phyloP scores from a whole-genome alignment of 2,797 vertebrate genomes.

The Pelobates cultripes region DNA sequence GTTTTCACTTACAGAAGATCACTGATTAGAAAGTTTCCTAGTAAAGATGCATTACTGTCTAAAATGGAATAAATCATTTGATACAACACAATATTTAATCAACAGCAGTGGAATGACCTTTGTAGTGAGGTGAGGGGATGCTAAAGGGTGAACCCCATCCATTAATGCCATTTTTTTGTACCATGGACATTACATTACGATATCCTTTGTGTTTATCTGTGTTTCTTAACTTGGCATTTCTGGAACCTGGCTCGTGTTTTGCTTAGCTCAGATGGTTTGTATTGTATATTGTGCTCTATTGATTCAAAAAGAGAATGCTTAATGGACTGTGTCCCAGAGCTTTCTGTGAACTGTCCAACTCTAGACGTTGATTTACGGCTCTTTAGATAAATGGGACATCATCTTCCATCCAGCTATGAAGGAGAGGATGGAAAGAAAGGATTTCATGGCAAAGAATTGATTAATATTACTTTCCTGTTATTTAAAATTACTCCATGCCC shows the following conservation, averaged over 20 bases:
- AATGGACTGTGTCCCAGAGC: conserved; percentile 16
- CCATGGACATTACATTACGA: background rate
- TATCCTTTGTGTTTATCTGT: background rate
- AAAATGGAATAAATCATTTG: no score
- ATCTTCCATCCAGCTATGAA: background rate
- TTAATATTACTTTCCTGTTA: conserved; percentile 1
- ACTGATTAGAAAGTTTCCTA: no score
- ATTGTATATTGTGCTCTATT: conserved; percentile 7
- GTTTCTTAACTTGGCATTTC: background rate
- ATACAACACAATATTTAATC: no score
- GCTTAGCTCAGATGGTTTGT: conserved; percentile 20
- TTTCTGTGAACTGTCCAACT: background rate
- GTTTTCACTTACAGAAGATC: no score
- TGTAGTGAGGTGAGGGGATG: no score
- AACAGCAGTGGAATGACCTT: no score
- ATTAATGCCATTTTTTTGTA: background rate
- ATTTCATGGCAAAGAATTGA: background rate
- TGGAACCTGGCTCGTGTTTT: conserved; percentile 1
- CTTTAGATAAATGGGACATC: conserved; percentile 20
- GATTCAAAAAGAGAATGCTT: conserved; percentile 6
- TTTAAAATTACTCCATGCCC: background rate
- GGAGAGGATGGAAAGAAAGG: background rate
- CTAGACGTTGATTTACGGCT: conserved; percentile 21
- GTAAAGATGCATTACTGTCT: no score
- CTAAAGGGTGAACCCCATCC: background rate